These are phyloP conservation scores for Eupithecia dodoneata DNA, from an alignment of 2,888 invertebrate genomes.

Conservation along the genomic window DNA sequence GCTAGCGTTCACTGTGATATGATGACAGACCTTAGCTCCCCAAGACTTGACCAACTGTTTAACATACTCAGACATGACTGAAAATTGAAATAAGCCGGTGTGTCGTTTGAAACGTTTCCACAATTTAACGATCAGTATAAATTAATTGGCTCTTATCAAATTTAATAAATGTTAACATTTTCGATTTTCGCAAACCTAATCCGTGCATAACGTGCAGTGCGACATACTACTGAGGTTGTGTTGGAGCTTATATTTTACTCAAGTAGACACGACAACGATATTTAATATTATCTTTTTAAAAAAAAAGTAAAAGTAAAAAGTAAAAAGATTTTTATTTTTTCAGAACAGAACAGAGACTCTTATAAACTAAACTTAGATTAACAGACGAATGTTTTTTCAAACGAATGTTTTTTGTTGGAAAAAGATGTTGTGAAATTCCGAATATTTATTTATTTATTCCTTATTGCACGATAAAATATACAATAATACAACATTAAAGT, in stretches of 20 bases:
- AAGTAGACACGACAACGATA: background rate
- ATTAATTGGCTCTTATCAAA: background rate
- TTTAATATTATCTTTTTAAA: too few species aligned
- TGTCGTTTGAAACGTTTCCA: background rate
- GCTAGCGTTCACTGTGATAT: background rate
- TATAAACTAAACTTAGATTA: too few species aligned
- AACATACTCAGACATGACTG: background rate
- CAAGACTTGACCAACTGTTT: background rate
- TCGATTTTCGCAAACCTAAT: constrained; percentile 20
- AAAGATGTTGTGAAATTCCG: too few species aligned
- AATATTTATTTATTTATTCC: background rate
- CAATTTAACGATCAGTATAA: background rate
- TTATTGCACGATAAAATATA: too few species aligned
- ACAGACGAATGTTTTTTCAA: too few species aligned
- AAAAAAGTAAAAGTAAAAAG: too few species aligned
- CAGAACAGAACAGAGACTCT: too few species aligned
- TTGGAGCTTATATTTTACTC: background rate
- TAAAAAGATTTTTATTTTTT: too few species aligned
- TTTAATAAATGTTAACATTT: background rate
- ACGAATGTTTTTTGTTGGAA: too few species aligned
- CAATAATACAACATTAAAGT: too few species aligned
- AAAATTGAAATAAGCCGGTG: background rate
- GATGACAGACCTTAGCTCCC: background rate
- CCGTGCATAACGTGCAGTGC: constrained; percentile 3
- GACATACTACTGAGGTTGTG: background rate